phyloP scores from a whole-genome alignment of 23 tunicate species.

The Ascidia mentula region DNA sequence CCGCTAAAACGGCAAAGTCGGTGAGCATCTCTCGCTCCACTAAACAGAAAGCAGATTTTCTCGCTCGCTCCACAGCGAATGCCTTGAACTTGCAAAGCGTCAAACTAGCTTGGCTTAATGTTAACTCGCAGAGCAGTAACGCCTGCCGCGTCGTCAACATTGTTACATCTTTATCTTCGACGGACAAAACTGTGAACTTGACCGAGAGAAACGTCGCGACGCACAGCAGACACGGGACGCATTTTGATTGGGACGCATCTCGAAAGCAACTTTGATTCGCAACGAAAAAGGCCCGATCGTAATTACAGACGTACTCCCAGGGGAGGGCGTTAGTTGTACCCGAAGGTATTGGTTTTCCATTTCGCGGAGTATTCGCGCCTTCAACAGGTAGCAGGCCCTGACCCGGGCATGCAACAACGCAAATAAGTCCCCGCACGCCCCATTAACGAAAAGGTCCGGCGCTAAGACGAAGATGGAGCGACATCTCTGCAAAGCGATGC shows the following conservation, averaged over 20 bases:
- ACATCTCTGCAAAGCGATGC: neutral
- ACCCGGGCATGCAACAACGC: neutral
- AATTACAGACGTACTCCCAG: neutral
- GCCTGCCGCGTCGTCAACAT: too few relatives aligned
- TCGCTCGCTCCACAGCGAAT: neutral
- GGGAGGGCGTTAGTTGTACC: neutral
- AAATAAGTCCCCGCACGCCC: neutral
- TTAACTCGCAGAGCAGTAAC: too few relatives aligned
- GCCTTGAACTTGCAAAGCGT: neutral
- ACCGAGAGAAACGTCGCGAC: too few relatives aligned
- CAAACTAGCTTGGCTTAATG: too few relatives aligned
- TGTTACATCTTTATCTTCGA: too few relatives aligned
- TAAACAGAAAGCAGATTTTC: neutral
- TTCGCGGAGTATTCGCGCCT: slow-evolving; percentile 4
- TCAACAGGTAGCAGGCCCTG: neutral
- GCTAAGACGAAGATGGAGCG: neutral
- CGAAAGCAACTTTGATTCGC: neutral
- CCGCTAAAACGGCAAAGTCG: neutral
- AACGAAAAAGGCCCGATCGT: neutral
- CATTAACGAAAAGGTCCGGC: neutral
- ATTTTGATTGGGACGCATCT: too few relatives aligned
- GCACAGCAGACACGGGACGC: too few relatives aligned
- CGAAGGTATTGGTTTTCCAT: slow-evolving; percentile 4
- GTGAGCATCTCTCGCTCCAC: neutral
- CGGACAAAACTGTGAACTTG: too few relatives aligned